A percentile compares a stretch with the other conserved stretches of the same genome.
phyloP scores from a whole-genome alignment of 2,113 vertebrate species.

The Oxygymnocypris stewartii region DNA sequence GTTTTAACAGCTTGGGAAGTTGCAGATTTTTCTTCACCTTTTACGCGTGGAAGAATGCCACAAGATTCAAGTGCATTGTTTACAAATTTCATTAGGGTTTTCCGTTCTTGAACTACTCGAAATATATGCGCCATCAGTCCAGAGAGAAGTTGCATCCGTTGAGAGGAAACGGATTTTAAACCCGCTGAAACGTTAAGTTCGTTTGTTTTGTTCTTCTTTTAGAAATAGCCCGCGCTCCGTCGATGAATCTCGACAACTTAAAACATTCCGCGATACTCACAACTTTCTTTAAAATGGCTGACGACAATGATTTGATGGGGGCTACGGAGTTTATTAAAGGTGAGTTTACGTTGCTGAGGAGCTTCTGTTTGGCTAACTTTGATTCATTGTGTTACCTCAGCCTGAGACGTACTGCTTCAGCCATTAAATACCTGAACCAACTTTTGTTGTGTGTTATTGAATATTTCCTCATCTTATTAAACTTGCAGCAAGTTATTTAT shows the following conservation, averaged over 20 bases:
- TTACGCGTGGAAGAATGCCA: constrained; percentile 20
- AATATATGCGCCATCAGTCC: background rate
- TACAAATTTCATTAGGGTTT: background rate
- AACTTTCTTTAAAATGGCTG: constrained; percentile 74
- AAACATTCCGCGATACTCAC: constrained; percentile 64
- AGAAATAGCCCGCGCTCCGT: constrained; percentile 8
- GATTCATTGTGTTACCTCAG: background rate
- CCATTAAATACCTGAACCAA: background rate
- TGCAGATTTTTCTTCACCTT: background rate
- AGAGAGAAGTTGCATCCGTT: constrained; percentile 9
- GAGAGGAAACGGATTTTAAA: constrained; percentile 16
- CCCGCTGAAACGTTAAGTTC: background rate
- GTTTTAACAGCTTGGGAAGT: constrained; percentile 38
- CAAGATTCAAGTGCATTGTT: constrained; percentile 6
- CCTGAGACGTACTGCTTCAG: background rate
- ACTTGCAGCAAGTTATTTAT: background rate
- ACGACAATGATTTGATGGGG: constrained; percentile 75
- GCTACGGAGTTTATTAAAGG: constrained; percentile 74
- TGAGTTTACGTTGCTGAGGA: constrained; percentile 46
- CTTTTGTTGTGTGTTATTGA: background rate
- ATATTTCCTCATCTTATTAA: background rate
- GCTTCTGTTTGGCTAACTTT: constrained; percentile 7
- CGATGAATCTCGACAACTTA: constrained; percentile 62
- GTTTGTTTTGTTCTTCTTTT: constrained; percentile 27
- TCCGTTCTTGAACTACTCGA: background rate